Base-by-base conservation (phyloP, 2,113 vertebrate genomes). In the Tragelaphus imberbis region DNA sequence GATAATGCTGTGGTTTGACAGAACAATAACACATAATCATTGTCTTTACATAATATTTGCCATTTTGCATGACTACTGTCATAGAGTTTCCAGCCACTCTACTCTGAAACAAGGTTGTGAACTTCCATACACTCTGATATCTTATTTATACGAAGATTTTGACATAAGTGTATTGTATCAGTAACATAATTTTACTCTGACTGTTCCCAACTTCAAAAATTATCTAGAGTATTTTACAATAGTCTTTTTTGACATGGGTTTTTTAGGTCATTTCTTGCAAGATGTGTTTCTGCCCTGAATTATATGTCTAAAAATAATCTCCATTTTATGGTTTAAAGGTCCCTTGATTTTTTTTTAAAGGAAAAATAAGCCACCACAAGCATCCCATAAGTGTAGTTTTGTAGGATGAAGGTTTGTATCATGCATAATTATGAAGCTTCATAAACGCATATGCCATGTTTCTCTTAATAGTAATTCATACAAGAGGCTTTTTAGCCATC, bases 401-500 rank as follows among this genome's bases (percentile, higher is more conserved):
- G 8, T 27, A 53, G 51, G 33, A 63, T 65, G 47, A 98, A 97
- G 16, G 12, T 77, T 96, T 97, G 25, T 79, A 88, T 92, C 47
- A 36, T 84, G 40, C 93, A 98, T 98, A 98, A 98, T 99, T 98
- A 98, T 94, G 97, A 98, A 97, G 89, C 68, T 96, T 82, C 81
- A 91, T 95, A 95, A 98, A 98, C 94, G 97, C 93, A 95, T 98
- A 96, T 98, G 85, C 59, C 94, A 94, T 97, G 95, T 97, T 98
- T 98, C 94, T 93, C 95, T 98, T 97, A 98, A 98, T 80, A 96
- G 95, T 93, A 98, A 98, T 97, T 98, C 92, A 65, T 90, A 94
- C 95, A 95, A 90, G 80, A 98, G 91, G 82, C 93, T 98, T 98
- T 98, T 98, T 92, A 98, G 97, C 96, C 95, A 97, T 87, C 88